Percentiles rank a stretch among this genome's conserved stretches.
Evolutionary conservation across 2,888 invertebrate species (phyloP).

Genomic region (Pammene fasciana): DNA sequence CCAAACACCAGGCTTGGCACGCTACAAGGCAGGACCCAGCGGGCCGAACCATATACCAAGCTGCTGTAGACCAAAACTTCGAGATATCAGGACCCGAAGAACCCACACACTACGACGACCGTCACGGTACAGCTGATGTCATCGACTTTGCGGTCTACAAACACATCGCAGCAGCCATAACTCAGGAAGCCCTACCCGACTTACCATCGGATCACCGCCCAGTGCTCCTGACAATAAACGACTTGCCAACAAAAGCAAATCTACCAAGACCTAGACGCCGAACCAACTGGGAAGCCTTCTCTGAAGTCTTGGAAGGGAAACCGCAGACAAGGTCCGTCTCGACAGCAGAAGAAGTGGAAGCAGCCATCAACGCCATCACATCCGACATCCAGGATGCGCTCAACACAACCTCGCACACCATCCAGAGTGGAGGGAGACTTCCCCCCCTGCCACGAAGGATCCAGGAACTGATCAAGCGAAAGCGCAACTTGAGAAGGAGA

Average conservation of each 20-base stretch:
- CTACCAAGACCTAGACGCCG: too few relatives aligned
- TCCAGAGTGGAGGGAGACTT: too few relatives aligned
- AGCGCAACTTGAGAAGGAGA: neutral
- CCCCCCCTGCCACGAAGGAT: too few relatives aligned
- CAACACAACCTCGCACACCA: neutral
- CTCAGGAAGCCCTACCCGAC: neutral
- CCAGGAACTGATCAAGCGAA: too few relatives aligned
- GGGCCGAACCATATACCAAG: neutral
- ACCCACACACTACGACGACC: neutral
- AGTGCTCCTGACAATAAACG: neutral
- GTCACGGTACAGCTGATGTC: neutral
- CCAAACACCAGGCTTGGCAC: conserved; percentile 1
- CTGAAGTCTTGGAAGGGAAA: too few relatives aligned
- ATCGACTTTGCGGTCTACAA: neutral
- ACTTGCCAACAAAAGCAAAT: too few relatives aligned
- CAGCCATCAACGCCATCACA: neutral
- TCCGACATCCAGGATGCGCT: neutral
- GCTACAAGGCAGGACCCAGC: neutral
- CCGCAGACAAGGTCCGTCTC: neutral
- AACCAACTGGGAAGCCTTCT: neutral
- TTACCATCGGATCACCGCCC: neutral
- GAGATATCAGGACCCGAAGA: neutral
- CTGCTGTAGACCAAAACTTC: neutral
- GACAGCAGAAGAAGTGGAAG: neutral
- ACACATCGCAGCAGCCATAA: neutral